Evolutionary conservation across 2,113 vertebrate genomes (phyloP).

Genomic region (Hemiscyllium ocellatum): DNA sequence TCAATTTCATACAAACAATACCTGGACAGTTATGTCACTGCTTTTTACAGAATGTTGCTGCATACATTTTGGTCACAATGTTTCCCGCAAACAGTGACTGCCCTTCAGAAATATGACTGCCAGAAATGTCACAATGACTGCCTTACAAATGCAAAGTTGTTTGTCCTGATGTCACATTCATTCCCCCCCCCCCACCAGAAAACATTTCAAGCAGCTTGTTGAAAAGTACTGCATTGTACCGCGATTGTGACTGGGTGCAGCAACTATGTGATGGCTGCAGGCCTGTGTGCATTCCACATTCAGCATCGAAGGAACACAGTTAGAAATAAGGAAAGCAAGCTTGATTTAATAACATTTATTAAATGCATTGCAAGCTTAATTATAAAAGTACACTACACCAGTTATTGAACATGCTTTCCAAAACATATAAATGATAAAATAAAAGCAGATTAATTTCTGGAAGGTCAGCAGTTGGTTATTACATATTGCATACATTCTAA

Average conservation of each 20-base stretch:
- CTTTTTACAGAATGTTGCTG: background rate
- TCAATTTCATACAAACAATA: too few species aligned
- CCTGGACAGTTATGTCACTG: background rate
- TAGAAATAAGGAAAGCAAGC: background rate
- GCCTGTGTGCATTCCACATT: background rate
- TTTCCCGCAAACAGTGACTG: background rate
- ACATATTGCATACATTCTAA: background rate
- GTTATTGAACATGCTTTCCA: conserved; percentile 25
- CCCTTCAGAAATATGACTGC: background rate
- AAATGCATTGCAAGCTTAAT: conserved; percentile 27
- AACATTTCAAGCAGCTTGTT: background rate
- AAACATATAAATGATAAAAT: background rate
- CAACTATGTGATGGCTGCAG: background rate
- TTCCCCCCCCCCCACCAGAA: too few species aligned
- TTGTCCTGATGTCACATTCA: background rate
- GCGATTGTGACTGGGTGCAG: background rate
- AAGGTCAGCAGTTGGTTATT: conserved; percentile 7
- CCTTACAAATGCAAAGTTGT: background rate
- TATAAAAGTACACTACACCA: conserved; percentile 29
- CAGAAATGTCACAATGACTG: background rate
- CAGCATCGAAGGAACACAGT: background rate
- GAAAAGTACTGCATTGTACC: background rate
- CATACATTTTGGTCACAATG: too few species aligned
- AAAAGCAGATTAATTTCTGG: background rate
- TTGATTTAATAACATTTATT: conserved; percentile 30